Evolutionary conservation across 1,140 invertebrate genomes (phyloP), one percentile per base, ranked within the genome.

Genomic region (Heterodera carotae): DNA sequence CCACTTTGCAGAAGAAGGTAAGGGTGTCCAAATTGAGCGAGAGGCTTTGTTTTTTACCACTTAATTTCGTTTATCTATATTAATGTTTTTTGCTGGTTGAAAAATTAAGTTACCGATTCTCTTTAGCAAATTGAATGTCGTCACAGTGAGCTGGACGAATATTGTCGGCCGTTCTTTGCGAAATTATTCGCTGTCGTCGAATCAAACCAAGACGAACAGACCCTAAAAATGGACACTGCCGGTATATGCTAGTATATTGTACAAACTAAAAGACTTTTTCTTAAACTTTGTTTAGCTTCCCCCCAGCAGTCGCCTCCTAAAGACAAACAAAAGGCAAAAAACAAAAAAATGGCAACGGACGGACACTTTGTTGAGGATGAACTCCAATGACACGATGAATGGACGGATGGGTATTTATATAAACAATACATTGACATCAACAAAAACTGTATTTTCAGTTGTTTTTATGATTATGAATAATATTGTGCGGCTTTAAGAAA

Each of bases 121-220:
- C n/a, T n/a, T 29, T 22, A 74, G 72, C 72, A 74, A 74, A 74
- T 74, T 10, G 72, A 74, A 7, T 74, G 72, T n/a, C 72, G 72
- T 15, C 72, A 74, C 36, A 43, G n/a, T 59, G 72, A 74, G 36
- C 56, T 74, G 33, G 72, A 74, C 5, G 59, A 74, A n/a, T 39
- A 64, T 74, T 74, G 72, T 56, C 36, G 64, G 25, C 72, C 72
- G 39, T 27, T 64, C 15, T n/a, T 74, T 29, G 64, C 2, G 18
- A 74, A 74, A 62, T 33, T 74, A 10, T 74, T 34, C 12, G 72
- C 72, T 29, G 56, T 39, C 15, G 53, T 34, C 12, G 25, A 73
- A 33, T 27, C 12, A n/a, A 29, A 74, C 15, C 66, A 74, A 39
- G 29, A 66, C 22, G n/a, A 6, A 22, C 1, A 66, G n/a, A 31